A percentile compares a stretch with the other conserved stretches of the same genome.
Evolutionary conservation across 1,140 invertebrate genomes (phyloP).

Genomic region (Drosophila tani): DNA sequence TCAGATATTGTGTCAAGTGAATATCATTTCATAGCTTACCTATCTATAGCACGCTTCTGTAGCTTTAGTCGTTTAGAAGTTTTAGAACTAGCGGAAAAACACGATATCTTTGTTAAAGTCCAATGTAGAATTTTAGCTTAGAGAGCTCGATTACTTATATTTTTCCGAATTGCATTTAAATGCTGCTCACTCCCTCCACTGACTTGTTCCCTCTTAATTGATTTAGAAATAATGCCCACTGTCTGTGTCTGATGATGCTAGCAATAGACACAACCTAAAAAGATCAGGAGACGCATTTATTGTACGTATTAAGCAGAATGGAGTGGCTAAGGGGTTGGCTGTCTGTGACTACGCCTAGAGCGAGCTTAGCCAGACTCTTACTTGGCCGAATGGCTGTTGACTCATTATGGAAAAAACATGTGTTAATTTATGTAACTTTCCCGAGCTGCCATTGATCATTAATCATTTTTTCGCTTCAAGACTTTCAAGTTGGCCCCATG

Average conservation of each 20-base stretch:
- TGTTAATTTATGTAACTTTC: conserved; percentile 84
- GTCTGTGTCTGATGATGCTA: conserved; percentile 2
- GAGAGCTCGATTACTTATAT: background rate
- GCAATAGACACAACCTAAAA: conserved; percentile 21
- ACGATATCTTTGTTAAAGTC: background rate
- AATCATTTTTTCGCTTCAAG: conserved; percentile 71
- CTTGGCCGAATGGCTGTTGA: conserved; percentile 43
- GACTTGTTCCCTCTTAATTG: conserved; percentile 34
- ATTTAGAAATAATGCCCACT: conserved; percentile 42
- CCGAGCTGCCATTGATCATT: conserved; percentile 72
- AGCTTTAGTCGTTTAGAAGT: too few species aligned
- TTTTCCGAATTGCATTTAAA: conserved; percentile 28
- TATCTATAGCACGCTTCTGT: too few species aligned
- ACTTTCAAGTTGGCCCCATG: conserved; percentile 35
- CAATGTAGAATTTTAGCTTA: background rate
- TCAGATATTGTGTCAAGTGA: too few species aligned
- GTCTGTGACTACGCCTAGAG: conserved; percentile 18
- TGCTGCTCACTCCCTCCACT: conserved; percentile 9
- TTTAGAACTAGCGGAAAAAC: too few species aligned
- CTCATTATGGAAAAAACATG: conserved; percentile 79
- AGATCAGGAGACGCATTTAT: conserved; percentile 63
- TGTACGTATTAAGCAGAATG: conserved; percentile 58
- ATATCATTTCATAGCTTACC: too few species aligned
- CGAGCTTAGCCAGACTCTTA: conserved; percentile 21
- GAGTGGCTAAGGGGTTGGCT: conserved; percentile 26